Evolutionary conservation across 2,113 vertebrate species (phyloP), one percentile per base, ranked within the genome.

Genomic region (Calypte anna): DNA sequence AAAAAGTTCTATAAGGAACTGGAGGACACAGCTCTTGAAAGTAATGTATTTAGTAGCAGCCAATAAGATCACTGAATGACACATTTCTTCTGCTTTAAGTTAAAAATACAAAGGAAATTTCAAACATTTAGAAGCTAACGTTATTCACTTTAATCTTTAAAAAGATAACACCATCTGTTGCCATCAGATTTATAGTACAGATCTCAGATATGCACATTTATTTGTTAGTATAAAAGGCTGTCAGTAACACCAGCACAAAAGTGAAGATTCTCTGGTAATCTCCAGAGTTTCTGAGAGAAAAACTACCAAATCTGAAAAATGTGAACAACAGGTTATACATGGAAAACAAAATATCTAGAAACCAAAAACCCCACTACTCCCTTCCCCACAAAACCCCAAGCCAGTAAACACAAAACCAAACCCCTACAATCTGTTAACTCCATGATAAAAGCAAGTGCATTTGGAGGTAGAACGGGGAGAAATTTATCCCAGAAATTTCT

Each of bases 101-200:
- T 92, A 88, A 94, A 96, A 93, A 95, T 77, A 91, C 68, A 93
- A 78, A 88, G 76, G 93, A 88, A 95, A 88, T 62, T 77, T 94
- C 81, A 89, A 92, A 91, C 81, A 62, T 84, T 89, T 91, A 87
- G 86, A 72, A 75, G 63, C 55, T 82, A 92, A 92, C 12, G 7
- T 81, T 80, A 93, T 83, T 86, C 88, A 44, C 75, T 94, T 90
- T 75, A 77, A 91, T 91, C 67, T 92, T 94, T 78, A 94, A 90
- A 93, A 93, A 94, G 90, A 22, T 58, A 93, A 88, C 80, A 94
- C 90, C 94, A 96, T 92, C 93, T 96, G 93, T 36, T 79, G 66
- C 82, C 21, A 59, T 79, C 76, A 93, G 86, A 84, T 93, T 96
- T 95, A 95, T 70, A 91, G 84, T 90, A 76, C 73, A 72, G 69